These are phyloP conservation scores for Boleophthalmus pectinirostris DNA, from an alignment of 2,113 vertebrate genomes.

Conservation along the genomic window DNA sequence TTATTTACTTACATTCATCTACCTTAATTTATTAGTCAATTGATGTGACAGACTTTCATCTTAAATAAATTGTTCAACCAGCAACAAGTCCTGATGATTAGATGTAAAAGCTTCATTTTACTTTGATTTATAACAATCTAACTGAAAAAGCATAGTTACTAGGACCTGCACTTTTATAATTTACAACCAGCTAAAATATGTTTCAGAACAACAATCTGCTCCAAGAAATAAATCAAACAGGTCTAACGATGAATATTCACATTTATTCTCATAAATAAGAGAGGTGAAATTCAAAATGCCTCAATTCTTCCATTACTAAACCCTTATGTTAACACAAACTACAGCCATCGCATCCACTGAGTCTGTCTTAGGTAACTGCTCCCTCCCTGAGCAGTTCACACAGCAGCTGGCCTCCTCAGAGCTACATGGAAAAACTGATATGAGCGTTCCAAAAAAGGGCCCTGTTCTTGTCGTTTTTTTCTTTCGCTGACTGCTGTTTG, in stretches of 20 bases:
- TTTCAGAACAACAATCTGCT: neutral
- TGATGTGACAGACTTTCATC: neutral
- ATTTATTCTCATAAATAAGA: neutral
- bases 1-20: neutral
- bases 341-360: neutral
- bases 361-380: neutral
- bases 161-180: neutral
- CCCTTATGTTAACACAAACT: neutral
- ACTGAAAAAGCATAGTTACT: neutral
- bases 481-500: neutral
- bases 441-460: constrained; percentile 11
- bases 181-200: neutral
- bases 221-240: neutral
- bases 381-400: constrained; percentile 5
- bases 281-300: neutral
- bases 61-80: neutral
- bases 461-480: neutral
- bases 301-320: neutral
- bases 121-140: neutral
- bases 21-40: neutral
- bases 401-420: constrained; percentile 17
- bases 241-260: neutral
- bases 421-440: constrained; percentile 18
- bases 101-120: neutral
- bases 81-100: neutral